Percentiles rank a stretch among this genome's conserved stretches.
Evolutionary conservation across 2,888 invertebrate species (phyloP).

Genomic region (Macrosoma leucophasiata): DNA sequence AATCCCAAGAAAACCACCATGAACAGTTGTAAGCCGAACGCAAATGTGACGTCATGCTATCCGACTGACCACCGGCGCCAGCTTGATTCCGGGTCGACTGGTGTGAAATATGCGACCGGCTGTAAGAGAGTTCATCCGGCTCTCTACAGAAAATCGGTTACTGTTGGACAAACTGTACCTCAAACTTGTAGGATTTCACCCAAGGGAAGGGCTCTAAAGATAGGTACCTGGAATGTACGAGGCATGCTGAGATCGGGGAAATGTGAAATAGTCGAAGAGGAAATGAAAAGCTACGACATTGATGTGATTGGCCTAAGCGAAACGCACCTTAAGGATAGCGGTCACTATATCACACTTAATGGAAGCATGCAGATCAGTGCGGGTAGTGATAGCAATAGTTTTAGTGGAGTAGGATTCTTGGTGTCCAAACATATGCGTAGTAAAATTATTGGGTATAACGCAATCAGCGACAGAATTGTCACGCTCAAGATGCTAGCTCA

Average conservation of each 20-base stretch:
- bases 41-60: conserved; percentile 1
- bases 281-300: conserved; percentile 1
- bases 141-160: too few relatives aligned
- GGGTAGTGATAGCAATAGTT: neutral
- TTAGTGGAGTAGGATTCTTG: conserved; percentile 1
- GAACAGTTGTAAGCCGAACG: neutral
- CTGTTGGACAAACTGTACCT: neutral
- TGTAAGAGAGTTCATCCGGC: too few relatives aligned
- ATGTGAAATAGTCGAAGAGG: conserved; percentile 1
- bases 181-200: too few relatives aligned
- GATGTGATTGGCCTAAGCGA: conserved; percentile 1
- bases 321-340: neutral
- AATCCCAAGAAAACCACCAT: conserved; percentile 9
- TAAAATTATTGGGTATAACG: neutral
- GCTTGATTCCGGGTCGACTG: conserved; percentile 12
- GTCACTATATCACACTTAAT: neutral
- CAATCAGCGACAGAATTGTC: conserved; percentile 1
- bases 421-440: neutral
- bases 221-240: conserved; percentile 2
- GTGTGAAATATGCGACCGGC: conserved; percentile 13
- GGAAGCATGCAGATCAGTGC: neutral
- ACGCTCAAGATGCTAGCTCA: neutral
- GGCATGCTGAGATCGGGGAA: neutral
- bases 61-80: conserved; percentile 5
- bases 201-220: neutral